These are phyloP conservation scores for Siniperca knerii DNA, from an alignment of 2,113 vertebrate species.

Conservation along the genomic window DNA sequence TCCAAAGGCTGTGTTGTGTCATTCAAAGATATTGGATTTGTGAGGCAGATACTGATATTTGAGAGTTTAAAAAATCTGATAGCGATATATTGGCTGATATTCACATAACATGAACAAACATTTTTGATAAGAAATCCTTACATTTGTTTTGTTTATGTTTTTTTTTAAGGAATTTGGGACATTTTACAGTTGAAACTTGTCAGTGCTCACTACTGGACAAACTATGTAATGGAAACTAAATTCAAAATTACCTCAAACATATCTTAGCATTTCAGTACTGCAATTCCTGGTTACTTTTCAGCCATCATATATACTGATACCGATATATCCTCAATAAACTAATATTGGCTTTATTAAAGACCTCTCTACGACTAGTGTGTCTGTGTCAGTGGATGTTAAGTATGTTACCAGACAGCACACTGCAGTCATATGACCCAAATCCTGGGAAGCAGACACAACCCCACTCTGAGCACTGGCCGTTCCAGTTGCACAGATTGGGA, in stretches of 20 bases:
- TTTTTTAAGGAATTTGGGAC: neutral
- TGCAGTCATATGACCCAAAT: slow-evolving; percentile 91
- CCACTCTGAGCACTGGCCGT: slow-evolving; percentile 90
- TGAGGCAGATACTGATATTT: too few relatives aligned
- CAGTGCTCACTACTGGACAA: neutral
- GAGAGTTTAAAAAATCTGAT: too few relatives aligned
- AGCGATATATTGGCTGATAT: too few relatives aligned
- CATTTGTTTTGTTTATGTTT: neutral
- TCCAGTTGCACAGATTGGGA: slow-evolving; percentile 87
- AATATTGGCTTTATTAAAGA: neutral
- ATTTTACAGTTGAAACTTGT: neutral
- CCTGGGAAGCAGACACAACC: slow-evolving; percentile 90
- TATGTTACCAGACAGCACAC: slow-evolving; percentile 85
- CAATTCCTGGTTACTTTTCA: too few relatives aligned
- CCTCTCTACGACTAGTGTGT: neutral
- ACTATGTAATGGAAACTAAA: neutral
- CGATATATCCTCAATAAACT: neutral
- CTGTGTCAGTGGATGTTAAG: neutral
- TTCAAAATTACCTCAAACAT: neutral
- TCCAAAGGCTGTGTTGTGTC: too few relatives aligned
- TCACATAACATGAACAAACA: too few relatives aligned
- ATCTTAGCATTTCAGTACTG: neutral
- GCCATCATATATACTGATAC: too few relatives aligned
- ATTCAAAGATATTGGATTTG: too few relatives aligned
- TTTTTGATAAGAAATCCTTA: too few relatives aligned